Percentiles rank a stretch among this genome's conserved stretches.
Conservation (phyloP, 2,113 vertebrate genomes). For the Lamprotornis superbus region DNA sequence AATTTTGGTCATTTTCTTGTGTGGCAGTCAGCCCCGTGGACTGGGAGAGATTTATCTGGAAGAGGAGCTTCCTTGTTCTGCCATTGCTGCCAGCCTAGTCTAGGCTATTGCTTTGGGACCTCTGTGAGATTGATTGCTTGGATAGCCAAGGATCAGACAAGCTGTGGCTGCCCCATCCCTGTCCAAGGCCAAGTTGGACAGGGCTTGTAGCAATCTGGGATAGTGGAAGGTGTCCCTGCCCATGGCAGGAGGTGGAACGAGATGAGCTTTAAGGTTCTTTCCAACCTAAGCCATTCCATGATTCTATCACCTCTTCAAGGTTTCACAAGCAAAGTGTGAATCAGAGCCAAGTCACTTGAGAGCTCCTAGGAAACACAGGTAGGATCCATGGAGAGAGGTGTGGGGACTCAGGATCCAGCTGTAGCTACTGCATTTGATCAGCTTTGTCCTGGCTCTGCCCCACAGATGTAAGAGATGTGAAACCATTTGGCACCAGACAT, state of each 20-base stretch:
- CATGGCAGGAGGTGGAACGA: accelerated
- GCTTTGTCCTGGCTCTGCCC: background rate
- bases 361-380: background rate
- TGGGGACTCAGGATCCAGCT: background rate
- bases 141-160: background rate
- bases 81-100: background rate
- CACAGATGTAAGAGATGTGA: background rate
- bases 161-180: background rate
- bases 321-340: background rate
- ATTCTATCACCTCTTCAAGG: background rate
- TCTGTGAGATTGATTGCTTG: background rate
- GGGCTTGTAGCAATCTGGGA: background rate
- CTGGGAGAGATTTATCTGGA: background rate
- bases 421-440: background rate
- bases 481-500: constrained; percentile 28
- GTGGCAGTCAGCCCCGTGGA: background rate
- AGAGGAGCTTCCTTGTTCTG: background rate
- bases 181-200: background rate
- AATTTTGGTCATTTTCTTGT: background rate
- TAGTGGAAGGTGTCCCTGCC: background rate
- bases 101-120: background rate
- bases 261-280: background rate
- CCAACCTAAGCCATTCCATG: background rate
- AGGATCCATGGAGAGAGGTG: background rate
- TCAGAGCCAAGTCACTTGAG: background rate